Evolutionary conservation across 2,888 invertebrate species (phyloP).

Genomic region (Drymonia ruficornis): DNA sequence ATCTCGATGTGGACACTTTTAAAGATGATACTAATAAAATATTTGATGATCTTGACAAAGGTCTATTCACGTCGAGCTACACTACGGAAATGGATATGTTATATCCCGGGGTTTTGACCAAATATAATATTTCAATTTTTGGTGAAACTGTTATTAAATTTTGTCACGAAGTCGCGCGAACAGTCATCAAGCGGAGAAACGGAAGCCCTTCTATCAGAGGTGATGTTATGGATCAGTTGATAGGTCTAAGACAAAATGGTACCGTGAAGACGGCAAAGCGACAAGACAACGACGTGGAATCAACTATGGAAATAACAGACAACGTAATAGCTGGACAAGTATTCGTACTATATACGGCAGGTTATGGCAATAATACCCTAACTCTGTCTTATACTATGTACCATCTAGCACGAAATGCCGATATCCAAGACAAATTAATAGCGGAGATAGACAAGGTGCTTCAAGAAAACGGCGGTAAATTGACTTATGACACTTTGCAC

Average conservation of each 20-base stretch:
- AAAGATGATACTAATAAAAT: constrained; percentile 29
- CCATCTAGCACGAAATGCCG: constrained; percentile 61
- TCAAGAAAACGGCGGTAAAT: constrained; percentile 46
- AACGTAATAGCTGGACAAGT: constrained; percentile 62
- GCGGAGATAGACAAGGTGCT: constrained; percentile 57
- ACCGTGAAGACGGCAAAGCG: constrained; percentile 12
- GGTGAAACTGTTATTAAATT: constrained; percentile 31
- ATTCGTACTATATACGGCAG: constrained; percentile 69
- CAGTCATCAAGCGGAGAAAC: constrained; percentile 21
- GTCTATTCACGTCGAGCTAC: constrained; percentile 34
- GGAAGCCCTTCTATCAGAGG: constrained; percentile 16
- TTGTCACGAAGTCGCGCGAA: constrained; percentile 36
- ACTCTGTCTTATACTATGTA: constrained; percentile 59
- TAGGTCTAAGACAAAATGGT: constrained; percentile 29
- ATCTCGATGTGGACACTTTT: constrained; percentile 39
- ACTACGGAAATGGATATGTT: constrained; percentile 44
- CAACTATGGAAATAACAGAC: constrained; percentile 47
- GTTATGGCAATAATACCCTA: constrained; percentile 70
- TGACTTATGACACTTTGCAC: constrained; percentile 63
- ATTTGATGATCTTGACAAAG: constrained; percentile 33
- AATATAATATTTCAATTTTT: constrained; percentile 38
- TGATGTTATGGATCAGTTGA: constrained; percentile 41
- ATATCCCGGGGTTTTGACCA: constrained; percentile 38
- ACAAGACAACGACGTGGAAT: constrained; percentile 17
- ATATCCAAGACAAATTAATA: constrained; percentile 58